Evolutionary conservation across 2,888 invertebrate species (phyloP).

Genomic region (Tipula lateralis): DNA sequence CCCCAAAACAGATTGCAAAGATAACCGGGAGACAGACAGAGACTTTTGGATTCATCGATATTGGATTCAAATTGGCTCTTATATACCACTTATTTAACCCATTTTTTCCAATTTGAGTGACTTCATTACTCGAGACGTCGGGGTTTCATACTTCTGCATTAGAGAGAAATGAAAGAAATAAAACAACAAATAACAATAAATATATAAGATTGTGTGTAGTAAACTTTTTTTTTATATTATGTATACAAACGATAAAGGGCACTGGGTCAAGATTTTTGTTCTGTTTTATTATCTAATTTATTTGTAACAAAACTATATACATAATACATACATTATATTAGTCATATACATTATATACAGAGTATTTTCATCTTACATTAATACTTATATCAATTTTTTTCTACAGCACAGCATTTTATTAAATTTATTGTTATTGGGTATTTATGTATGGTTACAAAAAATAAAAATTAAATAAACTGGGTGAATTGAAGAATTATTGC

Average conservation of each 20-base stretch:
- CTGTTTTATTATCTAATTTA: neutral
- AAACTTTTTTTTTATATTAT: neutral
- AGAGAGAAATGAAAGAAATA: neutral
- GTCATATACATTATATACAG: neutral
- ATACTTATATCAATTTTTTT: neutral
- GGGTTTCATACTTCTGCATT: neutral
- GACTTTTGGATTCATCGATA: no score
- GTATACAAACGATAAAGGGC: neutral
- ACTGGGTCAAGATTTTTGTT: neutral
- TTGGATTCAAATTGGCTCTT: no score
- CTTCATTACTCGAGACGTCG: no score
- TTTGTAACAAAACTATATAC: conserved; percentile 1
- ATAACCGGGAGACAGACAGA: no score
- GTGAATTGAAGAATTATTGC: neutral
- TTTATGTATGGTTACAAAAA: neutral
- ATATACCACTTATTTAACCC: no score
- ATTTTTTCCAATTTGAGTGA: no score
- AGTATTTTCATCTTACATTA: neutral
- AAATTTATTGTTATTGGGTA: conserved; percentile 11
- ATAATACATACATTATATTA: neutral
- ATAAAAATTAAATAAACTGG: neutral
- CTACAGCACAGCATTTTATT: neutral
- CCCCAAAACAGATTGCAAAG: no score
- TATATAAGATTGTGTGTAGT: neutral
- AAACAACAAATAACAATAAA: neutral